Percentiles rank a stretch among this genome's conserved stretches.
phyloP scores from a whole-genome alignment of 2,888 invertebrate genomes.

The Cinara cedri region DNA sequence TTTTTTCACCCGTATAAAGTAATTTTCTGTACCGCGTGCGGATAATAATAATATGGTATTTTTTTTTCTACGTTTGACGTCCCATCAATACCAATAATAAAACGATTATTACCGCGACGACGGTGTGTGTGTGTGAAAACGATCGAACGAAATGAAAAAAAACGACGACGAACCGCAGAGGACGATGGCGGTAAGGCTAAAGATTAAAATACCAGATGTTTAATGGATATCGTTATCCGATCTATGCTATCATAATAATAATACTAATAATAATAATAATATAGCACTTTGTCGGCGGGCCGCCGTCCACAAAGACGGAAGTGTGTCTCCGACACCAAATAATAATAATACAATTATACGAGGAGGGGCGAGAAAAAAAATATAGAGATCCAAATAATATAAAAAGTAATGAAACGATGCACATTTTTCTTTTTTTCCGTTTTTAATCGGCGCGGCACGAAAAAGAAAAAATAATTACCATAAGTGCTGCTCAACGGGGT shows the following conservation, averaged over 20 bases:
- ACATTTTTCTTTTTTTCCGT: too few relatives aligned
- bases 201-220: slow-evolving; percentile 44
- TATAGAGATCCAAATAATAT: background rate
- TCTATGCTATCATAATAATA: background rate
- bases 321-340: slow-evolving; percentile 2
- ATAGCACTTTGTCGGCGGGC: slow-evolving; percentile 35
- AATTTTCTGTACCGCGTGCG: too few relatives aligned
- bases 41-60: too few relatives aligned
- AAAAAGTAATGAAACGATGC: slow-evolving; percentile 29
- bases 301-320: slow-evolving; percentile 21
- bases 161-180: background rate
- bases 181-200: background rate
- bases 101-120: too few relatives aligned
- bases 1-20: too few relatives aligned
- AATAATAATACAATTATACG: background rate
- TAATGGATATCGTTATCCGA: slow-evolving; percentile 50
- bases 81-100: too few relatives aligned
- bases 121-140: background rate
- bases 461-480: background rate
- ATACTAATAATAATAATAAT: too few relatives aligned
- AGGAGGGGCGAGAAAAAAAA: background rate
- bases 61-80: too few relatives aligned
- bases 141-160: background rate
- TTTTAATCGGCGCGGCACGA: too few relatives aligned
- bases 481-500: slow-evolving; percentile 1